Evolutionary conservation across 2,888 invertebrate species (phyloP), one percentile per base, ranked within the genome.

Genomic region (Yponomeuta sedellus): DNA sequence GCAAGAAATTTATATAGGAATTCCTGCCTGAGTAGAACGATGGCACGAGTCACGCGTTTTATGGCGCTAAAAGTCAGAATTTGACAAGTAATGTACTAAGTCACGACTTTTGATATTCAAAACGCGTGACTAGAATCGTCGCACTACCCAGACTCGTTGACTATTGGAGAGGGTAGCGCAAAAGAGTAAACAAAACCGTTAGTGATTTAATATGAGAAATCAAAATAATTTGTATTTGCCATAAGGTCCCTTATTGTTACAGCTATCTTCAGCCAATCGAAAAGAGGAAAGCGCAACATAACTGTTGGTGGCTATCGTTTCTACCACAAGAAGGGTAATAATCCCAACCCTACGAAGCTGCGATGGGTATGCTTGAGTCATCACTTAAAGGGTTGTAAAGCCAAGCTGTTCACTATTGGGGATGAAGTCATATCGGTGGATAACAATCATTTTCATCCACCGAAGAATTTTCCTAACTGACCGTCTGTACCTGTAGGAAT

Each of bases 281-380:
- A 34, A n/a, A 70, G 70, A 22, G 77, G 77, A 0, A 75, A 70
- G 16, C 69, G 67, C 0, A 52, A 75, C 34, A 67, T 77, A 10
- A 59, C 65, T 11, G 61, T 73, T 0, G 73, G 69, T 2, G 74
- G 72, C 2, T 79, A 71, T 64, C 78, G 72, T 1, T 80, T 76
- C 67, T 77, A 73, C 52, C 69, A 71, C 6, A 72, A 77, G 39
- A 67, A 67, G 40, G 67, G 69, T 0, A 66, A 66, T n/a, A 52
- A 52, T 12, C 16, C 4, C n/a, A 34, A n/a, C 34, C 39, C 39
- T 19, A 20, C 16, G n/a, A 64, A 64, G 25, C 12, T n/a, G 10
- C 44, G 63, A 44, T 69, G 69, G 69, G 56, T 56, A 8, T 69
- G 69, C 62, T 69, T 68, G 25, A 69, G 68, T 25, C 57, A 69